phyloP scores from a whole-genome alignment of 2,797 vertebrate genomes.

The Xenentodon cancila region DNA sequence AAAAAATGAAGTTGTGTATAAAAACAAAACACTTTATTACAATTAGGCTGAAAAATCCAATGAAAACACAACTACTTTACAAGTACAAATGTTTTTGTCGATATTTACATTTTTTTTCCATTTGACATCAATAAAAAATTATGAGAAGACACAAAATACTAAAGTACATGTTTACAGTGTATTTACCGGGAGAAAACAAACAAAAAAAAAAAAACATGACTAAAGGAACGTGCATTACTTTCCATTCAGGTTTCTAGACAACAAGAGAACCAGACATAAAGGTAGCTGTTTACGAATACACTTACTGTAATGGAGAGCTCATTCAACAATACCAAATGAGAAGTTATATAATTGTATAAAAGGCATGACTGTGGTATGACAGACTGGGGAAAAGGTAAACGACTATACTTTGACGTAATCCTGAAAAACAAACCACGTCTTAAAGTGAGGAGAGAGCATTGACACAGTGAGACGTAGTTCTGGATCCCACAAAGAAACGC shows the following conservation, averaged over 20 bases:
- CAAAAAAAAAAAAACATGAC: slow-evolving; percentile 67
- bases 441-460: slow-evolving; percentile 27
- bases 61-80: slow-evolving; percentile 91
- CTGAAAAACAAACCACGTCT: slow-evolving; percentile 11
- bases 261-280: slow-evolving; percentile 72
- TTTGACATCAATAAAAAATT: slow-evolving; percentile 77
- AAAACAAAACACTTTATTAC: slow-evolving; percentile 97
- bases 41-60: slow-evolving; percentile 89
- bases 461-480: slow-evolving; percentile 13
- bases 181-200: slow-evolving; percentile 70
- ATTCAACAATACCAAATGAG: slow-evolving; percentile 40
- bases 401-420: slow-evolving; percentile 32
- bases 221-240: slow-evolving; percentile 77
- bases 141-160: slow-evolving; percentile 80
- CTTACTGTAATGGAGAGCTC: slow-evolving; percentile 65
- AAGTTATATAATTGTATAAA: slow-evolving; percentile 32
- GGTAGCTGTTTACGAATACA: slow-evolving; percentile 74
- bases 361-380: slow-evolving; percentile 19
- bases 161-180: slow-evolving; percentile 84
- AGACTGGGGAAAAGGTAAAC: background rate
- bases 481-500: slow-evolving; percentile 16
- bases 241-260: slow-evolving; percentile 76
- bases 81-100: slow-evolving; percentile 89
- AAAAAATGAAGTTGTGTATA: slow-evolving; percentile 80
- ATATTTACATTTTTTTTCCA: slow-evolving; percentile 85